These are phyloP conservation scores for Anneissia japonica DNA, from an alignment of 35 echinoderm and acorn worm species.

Conservation along the genomic window DNA sequence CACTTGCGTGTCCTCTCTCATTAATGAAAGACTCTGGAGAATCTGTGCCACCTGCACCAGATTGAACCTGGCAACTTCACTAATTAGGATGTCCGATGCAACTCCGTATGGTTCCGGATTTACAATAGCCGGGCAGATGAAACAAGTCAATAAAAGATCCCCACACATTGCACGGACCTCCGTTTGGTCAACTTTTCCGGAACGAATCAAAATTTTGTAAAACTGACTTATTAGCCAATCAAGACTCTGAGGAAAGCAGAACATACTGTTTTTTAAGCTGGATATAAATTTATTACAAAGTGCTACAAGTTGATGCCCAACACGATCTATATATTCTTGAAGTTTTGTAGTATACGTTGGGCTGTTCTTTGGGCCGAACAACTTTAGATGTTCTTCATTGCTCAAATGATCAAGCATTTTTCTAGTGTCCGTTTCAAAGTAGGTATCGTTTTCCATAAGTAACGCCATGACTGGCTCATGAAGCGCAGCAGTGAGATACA, in stretches of 20 bases:
- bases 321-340: constrained; percentile 48
- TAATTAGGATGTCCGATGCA: constrained; percentile 85
- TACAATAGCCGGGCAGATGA: constrained; percentile 87
- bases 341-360: constrained; percentile 59
- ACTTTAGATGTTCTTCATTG: constrained; percentile 53
- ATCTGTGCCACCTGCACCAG: constrained; percentile 96
- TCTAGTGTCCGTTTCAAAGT: constrained; percentile 70
- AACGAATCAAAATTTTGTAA: constrained; percentile 62
- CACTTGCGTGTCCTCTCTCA: neutral
- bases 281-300: constrained; percentile 86
- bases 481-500: constrained; percentile 92
- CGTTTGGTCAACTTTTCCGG: constrained; percentile 45
- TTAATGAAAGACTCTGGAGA: constrained; percentile 72
- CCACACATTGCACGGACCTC: constrained; percentile 83
- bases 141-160: constrained; percentile 71
- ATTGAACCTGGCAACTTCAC: constrained; percentile 82
- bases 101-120: constrained; percentile 89
- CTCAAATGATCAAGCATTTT: constrained; percentile 77
- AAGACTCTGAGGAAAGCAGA: constrained; percentile 85
- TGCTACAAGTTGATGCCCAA: constrained; percentile 52
- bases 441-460: constrained; percentile 78
- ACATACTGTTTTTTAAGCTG: constrained; percentile 66
- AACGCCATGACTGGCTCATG: constrained; percentile 91
- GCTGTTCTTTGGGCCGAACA: constrained; percentile 55
- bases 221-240: constrained; percentile 92